A percentile compares a stretch with the other conserved stretches of the same genome.
These are phyloP conservation scores for Hylaea fasciaria DNA, from an alignment of 2,888 invertebrate genomes.

Conservation along the genomic window DNA sequence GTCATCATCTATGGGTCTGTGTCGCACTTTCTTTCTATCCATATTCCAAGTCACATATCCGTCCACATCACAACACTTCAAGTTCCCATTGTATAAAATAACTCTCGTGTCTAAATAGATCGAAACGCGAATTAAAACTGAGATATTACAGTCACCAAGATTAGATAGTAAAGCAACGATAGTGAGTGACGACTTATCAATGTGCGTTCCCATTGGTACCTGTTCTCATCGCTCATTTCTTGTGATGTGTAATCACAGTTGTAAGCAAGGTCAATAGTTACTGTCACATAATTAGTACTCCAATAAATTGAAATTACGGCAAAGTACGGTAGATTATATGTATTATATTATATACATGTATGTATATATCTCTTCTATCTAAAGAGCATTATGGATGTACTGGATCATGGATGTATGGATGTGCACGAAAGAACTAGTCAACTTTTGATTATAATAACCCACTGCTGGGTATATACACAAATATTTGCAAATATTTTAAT, in stretches of 20 bases:
- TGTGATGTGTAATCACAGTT: constrained; percentile 42
- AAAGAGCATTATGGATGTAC: too few species aligned
- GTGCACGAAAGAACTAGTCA: too few species aligned
- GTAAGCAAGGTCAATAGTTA: constrained; percentile 46
- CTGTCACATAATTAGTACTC: constrained; percentile 7
- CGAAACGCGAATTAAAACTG: constrained; percentile 72
- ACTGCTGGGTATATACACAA: too few species aligned
- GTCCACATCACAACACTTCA: constrained; percentile 40
- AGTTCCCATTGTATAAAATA: constrained; percentile 49
- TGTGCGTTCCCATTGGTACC: constrained; percentile 60
- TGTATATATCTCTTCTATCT: too few species aligned
- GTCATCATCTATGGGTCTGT: constrained; percentile 76
- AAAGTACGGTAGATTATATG: too few species aligned
- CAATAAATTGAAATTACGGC: constrained; percentile 6
- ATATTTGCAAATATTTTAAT: too few species aligned
- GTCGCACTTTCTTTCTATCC: constrained; percentile 67
- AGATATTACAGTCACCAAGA: constrained; percentile 71
- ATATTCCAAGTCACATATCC: constrained; percentile 53
- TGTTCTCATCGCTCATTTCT: constrained; percentile 48
- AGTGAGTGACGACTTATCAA: constrained; percentile 67
- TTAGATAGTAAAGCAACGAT: constrained; percentile 74
- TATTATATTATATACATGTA: too few species aligned
- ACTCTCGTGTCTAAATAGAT: constrained; percentile 58
- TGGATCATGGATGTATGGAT: too few species aligned
- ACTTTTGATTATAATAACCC: too few species aligned